Evolutionary conservation across 2,888 invertebrate species (phyloP), one percentile per base, ranked within the genome.

Genomic region (Eueremaeus valkanovi): DNA sequence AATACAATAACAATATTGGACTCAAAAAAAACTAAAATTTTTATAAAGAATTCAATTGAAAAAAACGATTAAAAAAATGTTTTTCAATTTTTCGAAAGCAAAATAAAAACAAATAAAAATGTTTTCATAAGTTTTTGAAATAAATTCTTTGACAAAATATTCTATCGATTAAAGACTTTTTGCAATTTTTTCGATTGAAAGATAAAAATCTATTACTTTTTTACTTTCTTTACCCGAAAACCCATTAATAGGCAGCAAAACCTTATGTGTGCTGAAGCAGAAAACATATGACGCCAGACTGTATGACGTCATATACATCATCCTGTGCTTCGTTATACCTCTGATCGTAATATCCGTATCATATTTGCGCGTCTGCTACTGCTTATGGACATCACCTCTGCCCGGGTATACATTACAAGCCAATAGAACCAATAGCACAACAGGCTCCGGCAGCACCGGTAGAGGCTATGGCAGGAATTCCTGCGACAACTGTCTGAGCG

Each of bases 231-330:
- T 36, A 36, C 36, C 11, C 36, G 5, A 8, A 36, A 11, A 11
- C 36, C 5, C 36, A n/a, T n/a, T n/a, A n/a, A n/a, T n/a, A 8
- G 49, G n/a, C 5, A 49, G 8, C 18, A 6, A 49, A 49, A 58
- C 58, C 16, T 27, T 58, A 58, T 58, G 58, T 58, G 27, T 58
- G 24, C 27, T 58, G 13, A 58, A 58, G 21, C 58, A 58, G 21
- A 27, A 24, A 21, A 89, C 90, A 83, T 92, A 90, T 83, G 89
- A 92, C 82, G 90, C 91, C 0, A 89, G 90, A 81, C 82, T 90
- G 55, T 88, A 91, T 82, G 92, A 92, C 82, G 88, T 90, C 84
- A 88, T 91, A 78, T 93, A 92, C 84, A 90, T 94, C 81, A 89
- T 90, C 8, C 86, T 93, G 11, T 88, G 93, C 77, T 94, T 93